Evolutionary conservation across 2,113 vertebrate species (phyloP).

Genomic region (Pteropus alecto): DNA sequence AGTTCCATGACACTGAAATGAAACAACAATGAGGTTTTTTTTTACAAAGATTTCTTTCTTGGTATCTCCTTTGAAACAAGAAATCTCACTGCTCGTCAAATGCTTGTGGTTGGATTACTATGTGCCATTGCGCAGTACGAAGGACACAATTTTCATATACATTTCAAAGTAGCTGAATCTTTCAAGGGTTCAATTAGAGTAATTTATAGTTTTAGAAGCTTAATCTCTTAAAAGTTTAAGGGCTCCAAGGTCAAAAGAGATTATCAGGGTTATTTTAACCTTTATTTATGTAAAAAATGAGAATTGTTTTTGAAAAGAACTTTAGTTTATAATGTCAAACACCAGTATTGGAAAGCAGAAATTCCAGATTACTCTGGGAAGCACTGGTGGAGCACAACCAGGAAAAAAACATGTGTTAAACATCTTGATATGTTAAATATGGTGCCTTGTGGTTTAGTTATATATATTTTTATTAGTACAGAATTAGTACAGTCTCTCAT

Average conservation of each 20-base stretch:
- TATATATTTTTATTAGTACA: not conserved
- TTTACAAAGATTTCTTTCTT: constrained; percentile 40
- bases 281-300: not conserved
- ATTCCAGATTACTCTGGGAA: not conserved
- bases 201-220: constrained; percentile 59
- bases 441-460: not conserved
- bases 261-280: constrained; percentile 5
- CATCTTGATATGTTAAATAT: not conserved
- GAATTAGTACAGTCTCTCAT: not conserved
- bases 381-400: not conserved
- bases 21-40: not conserved
- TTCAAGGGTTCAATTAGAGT: not conserved
- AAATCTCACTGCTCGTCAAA: not conserved
- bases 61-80: constrained; percentile 20
- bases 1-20: not conserved
- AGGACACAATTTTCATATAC: not conserved
- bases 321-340: not conserved
- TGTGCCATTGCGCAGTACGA: not conserved
- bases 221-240: not conserved
- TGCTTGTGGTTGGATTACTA: not conserved
- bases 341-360: not conserved
- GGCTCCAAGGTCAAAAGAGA: constrained; percentile 35
- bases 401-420: not conserved
- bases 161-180: not conserved
- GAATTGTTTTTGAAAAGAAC: not conserved